Evolutionary conservation across 2,888 invertebrate species (phyloP).

Genomic region (Maniola hyperantus): DNA sequence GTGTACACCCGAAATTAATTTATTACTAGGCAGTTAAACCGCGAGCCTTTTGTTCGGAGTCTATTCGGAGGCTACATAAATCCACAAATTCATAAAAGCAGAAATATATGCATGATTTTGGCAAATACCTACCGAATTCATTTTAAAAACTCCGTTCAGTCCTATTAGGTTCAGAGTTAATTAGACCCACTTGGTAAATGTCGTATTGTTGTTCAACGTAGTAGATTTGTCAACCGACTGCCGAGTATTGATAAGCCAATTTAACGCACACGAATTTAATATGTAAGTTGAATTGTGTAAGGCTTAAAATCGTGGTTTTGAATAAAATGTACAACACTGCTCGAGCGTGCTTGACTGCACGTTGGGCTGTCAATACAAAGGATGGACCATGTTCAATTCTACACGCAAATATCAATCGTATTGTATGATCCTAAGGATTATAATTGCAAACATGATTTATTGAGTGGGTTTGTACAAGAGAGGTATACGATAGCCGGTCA

Average conservation of each 20-base stretch:
- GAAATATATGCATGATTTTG: slow-evolving; percentile 9
- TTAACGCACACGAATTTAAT: slow-evolving; percentile 3
- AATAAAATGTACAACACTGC: slow-evolving; percentile 21
- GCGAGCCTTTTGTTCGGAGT: slow-evolving; percentile 9
- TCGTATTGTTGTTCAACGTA: slow-evolving; percentile 36
- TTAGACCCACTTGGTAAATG: slow-evolving; percentile 39
- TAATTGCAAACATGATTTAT: slow-evolving; percentile 43
- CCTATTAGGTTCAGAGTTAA: slow-evolving; percentile 32
- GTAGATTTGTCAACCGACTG: slow-evolving; percentile 36
- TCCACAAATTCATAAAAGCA: slow-evolving; percentile 14
- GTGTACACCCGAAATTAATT: slow-evolving; percentile 12
- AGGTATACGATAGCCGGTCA: slow-evolving; percentile 39
- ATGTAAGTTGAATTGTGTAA: slow-evolving; percentile 8
- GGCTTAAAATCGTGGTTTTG: slow-evolving; percentile 10
- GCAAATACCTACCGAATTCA: neutral
- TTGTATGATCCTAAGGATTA: neutral
- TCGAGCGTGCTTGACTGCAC: slow-evolving; percentile 20
- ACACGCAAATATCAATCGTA: slow-evolving; percentile 40
- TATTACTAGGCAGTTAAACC: slow-evolving; percentile 14
- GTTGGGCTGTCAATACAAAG: slow-evolving; percentile 16
- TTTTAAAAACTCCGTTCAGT: slow-evolving; percentile 17
- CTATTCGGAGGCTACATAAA: slow-evolving; percentile 15
- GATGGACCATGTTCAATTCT: slow-evolving; percentile 1
- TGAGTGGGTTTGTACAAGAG: slow-evolving; percentile 17
- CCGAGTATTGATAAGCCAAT: slow-evolving; percentile 18